Conservation (phyloP, 2,888 invertebrate genomes). For the Protula sp. region DNA sequence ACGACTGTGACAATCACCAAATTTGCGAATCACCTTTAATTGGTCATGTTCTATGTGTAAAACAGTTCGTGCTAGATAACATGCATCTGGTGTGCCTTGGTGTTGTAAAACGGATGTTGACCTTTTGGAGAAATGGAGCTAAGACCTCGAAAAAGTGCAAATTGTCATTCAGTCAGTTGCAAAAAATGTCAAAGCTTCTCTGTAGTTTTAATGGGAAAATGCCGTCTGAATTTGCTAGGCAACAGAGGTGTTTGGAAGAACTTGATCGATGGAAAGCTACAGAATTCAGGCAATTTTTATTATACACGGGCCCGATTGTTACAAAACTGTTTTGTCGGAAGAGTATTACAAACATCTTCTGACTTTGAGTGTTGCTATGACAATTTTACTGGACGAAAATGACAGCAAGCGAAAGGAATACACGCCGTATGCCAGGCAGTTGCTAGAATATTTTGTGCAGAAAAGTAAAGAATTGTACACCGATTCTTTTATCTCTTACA, state of each 20-base stretch:
- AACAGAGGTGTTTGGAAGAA: constrained; percentile 24
- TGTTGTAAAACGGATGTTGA: constrained; percentile 26
- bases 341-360: constrained; percentile 27
- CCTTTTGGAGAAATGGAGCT: constrained; percentile 26
- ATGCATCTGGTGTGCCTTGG: constrained; percentile 43
- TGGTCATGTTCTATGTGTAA: constrained; percentile 24
- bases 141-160: constrained; percentile 9
- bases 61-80: constrained; percentile 34
- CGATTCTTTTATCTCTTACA: constrained; percentile 10
- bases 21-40: constrained; percentile 24
- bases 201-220: constrained; percentile 15
- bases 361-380: constrained; percentile 23
- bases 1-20: constrained; percentile 27
- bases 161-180: constrained; percentile 4
- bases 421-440: constrained; percentile 7
- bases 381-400: constrained; percentile 18
- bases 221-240: constrained; percentile 28
- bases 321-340: constrained; percentile 16
- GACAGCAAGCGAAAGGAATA: background rate
- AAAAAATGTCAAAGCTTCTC: constrained; percentile 5
- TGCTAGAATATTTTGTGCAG: constrained; percentile 13
- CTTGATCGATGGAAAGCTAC: constrained; percentile 35
- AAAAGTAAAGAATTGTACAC: constrained; percentile 8
- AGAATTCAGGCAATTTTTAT: constrained; percentile 31
- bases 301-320: constrained; percentile 31